These are phyloP conservation scores for Mareca penelope DNA, from an alignment of 2,797 vertebrate species.

Conservation along the genomic window DNA sequence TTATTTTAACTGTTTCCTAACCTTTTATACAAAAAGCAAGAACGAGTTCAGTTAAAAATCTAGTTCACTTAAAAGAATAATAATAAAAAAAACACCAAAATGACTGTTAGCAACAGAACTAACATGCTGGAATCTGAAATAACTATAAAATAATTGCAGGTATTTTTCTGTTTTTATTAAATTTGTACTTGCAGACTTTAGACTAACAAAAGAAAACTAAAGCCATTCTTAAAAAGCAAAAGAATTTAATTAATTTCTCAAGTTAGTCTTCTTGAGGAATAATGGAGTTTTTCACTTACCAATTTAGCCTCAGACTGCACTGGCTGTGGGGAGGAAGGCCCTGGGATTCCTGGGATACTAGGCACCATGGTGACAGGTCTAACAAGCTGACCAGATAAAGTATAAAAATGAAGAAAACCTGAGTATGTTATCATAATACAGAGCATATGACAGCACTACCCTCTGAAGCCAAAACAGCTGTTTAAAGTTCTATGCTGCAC, in stretches of 20 bases:
- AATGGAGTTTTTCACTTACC: slow-evolving; percentile 83
- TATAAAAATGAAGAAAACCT: slow-evolving; percentile 70
- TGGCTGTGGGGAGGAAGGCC: slow-evolving; percentile 93
- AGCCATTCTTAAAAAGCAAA: slow-evolving; percentile 28
- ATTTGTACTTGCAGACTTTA: slow-evolving; percentile 19
- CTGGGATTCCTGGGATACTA: slow-evolving; percentile 96
- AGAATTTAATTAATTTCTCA: slow-evolving; percentile 23
- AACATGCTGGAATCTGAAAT: not conserved
- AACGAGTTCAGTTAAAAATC: not conserved
- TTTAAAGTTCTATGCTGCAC: slow-evolving; percentile 56
- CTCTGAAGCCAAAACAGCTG: slow-evolving; percentile 59
- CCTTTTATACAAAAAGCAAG: not conserved
- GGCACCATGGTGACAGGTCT: slow-evolving; percentile 99
- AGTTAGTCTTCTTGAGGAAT: slow-evolving; percentile 58
- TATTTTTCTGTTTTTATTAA: not conserved
- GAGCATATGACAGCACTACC: slow-evolving; percentile 53
- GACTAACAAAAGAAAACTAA: slow-evolving; percentile 13
- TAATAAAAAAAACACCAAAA: not conserved
- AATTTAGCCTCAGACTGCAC: slow-evolving; percentile 97
- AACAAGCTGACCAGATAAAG: slow-evolving; percentile 89
- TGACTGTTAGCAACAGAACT: not conserved
- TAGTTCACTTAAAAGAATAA: not conserved
- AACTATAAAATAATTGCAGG: not conserved
- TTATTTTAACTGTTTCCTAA: not conserved
- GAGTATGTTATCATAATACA: slow-evolving; percentile 67